phyloP scores from a whole-genome alignment of 2,797 vertebrate species.

The Sebastes dallii region DNA sequence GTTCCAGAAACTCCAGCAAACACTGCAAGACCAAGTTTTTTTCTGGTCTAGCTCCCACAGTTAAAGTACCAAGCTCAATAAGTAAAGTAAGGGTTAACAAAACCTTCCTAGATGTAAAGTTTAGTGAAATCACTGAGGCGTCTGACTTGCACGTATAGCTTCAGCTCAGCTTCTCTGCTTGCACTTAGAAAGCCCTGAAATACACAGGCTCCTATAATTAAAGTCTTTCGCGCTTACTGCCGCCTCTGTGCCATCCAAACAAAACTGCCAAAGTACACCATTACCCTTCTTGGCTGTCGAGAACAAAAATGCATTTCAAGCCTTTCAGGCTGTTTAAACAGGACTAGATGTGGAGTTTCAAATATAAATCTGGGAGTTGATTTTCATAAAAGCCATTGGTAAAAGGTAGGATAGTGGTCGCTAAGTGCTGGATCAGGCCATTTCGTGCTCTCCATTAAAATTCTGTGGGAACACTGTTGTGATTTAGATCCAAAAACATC shows the following conservation, averaged over 20 bases:
- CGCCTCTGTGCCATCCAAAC: slow-evolving; percentile 17
- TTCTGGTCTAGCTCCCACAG: not conserved
- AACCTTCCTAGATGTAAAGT: not conserved
- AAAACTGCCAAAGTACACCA: slow-evolving; percentile 30
- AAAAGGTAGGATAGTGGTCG: not conserved
- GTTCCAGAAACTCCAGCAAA: not conserved
- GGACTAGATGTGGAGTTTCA: not conserved
- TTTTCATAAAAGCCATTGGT: slow-evolving; percentile 24
- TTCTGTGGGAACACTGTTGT: slow-evolving; percentile 14
- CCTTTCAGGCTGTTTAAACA: slow-evolving; percentile 36
- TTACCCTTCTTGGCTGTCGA: slow-evolving; percentile 11
- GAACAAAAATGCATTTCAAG: slow-evolving; percentile 22
- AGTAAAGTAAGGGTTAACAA: not conserved
- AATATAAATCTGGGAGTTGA: slow-evolving; percentile 13
- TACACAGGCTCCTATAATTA: slow-evolving; percentile 11
- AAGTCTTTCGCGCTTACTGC: slow-evolving; percentile 14
- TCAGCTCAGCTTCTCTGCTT: not conserved
- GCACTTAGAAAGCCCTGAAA: slow-evolving; percentile 26
- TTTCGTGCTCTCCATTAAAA: slow-evolving; percentile 27
- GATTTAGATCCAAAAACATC: slow-evolving; percentile 44
- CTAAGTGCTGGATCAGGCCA: slow-evolving; percentile 14
- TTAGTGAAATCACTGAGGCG: slow-evolving; percentile 4
- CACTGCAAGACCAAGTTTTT: not conserved
- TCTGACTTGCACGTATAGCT: not conserved
- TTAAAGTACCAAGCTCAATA: not conserved